Conservation (phyloP, 2,113 vertebrate genomes). For the Uria lomvia region DNA sequence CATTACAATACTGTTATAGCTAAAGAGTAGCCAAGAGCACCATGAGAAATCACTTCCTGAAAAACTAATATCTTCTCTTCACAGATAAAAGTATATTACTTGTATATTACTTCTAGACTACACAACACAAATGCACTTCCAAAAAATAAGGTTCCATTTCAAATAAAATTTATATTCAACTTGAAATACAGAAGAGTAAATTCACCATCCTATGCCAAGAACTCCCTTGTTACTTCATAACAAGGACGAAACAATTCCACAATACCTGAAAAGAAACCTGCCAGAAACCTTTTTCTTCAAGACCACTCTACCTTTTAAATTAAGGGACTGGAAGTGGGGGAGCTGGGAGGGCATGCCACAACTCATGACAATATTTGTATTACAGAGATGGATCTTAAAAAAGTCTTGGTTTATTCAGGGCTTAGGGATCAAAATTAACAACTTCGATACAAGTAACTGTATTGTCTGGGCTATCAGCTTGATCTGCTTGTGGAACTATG, state of each 20-base stretch:
- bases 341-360: neutral
- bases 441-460: neutral
- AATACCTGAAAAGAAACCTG: neutral
- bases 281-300: neutral
- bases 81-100: neutral
- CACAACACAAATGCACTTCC: neutral
- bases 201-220: neutral
- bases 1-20: neutral
- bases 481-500: neutral
- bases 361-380: neutral
- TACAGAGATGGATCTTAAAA: neutral
- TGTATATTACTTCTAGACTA: neutral
- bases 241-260: neutral
- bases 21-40: neutral
- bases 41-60: neutral
- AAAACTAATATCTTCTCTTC: neutral
- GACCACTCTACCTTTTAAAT: neutral
- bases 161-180: neutral
- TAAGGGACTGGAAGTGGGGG: neutral
- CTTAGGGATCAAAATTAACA: neutral
- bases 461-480: neutral
- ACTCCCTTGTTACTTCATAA: neutral
- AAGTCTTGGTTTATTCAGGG: neutral
- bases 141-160: neutral
- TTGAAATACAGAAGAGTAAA: neutral